A percentile compares a stretch with the other conserved stretches of the same genome.
Evolutionary conservation across 2,888 invertebrate species (phyloP).

Genomic region (Metopia argyrocephala): DNA sequence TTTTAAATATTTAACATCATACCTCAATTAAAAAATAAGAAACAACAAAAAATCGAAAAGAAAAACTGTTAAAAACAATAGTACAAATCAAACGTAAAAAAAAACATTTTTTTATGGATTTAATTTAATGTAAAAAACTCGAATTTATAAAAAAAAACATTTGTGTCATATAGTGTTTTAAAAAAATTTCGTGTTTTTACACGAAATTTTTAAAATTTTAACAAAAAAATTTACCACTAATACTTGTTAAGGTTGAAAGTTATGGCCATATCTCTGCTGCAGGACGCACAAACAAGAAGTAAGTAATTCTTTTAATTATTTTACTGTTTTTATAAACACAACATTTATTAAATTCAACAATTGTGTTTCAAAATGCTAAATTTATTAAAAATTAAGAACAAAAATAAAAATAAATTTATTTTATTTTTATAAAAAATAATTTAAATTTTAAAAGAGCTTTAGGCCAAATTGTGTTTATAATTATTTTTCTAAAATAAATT

Average conservation of each 20-base stretch:
- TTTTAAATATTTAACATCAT: slow-evolving; percentile 54
- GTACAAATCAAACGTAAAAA: slow-evolving; percentile 50
- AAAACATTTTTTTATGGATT: slow-evolving; percentile 29
- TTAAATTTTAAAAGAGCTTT: no score
- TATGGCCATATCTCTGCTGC: slow-evolving; percentile 78
- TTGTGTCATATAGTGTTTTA: no score
- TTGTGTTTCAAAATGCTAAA: no score
- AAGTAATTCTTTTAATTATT: slow-evolving; percentile 56
- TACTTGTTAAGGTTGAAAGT: slow-evolving; percentile 6
- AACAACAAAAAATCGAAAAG: slow-evolving; percentile 42
- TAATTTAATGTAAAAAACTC: no score
- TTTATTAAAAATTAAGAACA: no score
- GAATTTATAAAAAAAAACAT: no score
- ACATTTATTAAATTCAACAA: no score
- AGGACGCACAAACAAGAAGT: slow-evolving; percentile 77
- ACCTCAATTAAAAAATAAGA: slow-evolving; percentile 68
- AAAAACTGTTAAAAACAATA: slow-evolving; percentile 19
- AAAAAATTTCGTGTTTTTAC: slow-evolving; percentile 51
- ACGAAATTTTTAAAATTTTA: slow-evolving; percentile 32
- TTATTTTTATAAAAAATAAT: no score
- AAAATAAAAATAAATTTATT: no score
- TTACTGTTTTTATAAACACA: no score
- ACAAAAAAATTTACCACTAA: not conserved
- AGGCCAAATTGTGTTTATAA: no score
- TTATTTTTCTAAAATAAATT: no score